Conservation (phyloP, 2,888 invertebrate species). For the Diplazon laetatorius region DNA sequence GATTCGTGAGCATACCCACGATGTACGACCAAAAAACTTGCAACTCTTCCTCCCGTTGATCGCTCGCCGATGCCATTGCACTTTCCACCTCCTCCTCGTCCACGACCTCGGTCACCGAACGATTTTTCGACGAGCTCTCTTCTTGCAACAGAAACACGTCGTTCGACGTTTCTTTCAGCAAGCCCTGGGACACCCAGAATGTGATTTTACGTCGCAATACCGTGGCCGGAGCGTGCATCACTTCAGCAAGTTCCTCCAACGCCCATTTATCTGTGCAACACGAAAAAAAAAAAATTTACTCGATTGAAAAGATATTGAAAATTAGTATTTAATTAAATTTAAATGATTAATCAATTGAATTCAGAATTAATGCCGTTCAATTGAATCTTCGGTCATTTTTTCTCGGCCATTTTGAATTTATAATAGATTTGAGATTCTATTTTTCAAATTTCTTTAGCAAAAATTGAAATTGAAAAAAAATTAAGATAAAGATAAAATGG, state of each 20-base stretch:
- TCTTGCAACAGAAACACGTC: slow-evolving; percentile 91
- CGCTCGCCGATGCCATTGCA: slow-evolving; percentile 96
- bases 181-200: slow-evolving; percentile 97
- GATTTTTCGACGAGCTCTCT: slow-evolving; percentile 85
- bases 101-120: slow-evolving; percentile 86
- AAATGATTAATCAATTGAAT: too few relatives aligned
- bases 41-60: slow-evolving; percentile 96
- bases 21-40: slow-evolving; percentile 99
- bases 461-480: too few relatives aligned
- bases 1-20: slow-evolving; percentile 97
- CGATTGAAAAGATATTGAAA: too few relatives aligned
- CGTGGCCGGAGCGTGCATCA: slow-evolving; percentile 94
- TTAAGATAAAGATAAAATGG: too few relatives aligned
- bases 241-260: slow-evolving; percentile 92
- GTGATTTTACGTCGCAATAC: slow-evolving; percentile 93
- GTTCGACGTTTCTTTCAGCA: slow-evolving; percentile 89
- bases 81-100: slow-evolving; percentile 97
- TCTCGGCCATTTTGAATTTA: too few relatives aligned
- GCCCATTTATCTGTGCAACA: slow-evolving; percentile 91
- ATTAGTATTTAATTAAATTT: too few relatives aligned
- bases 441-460: too few relatives aligned
- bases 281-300: background rate
- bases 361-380: too few relatives aligned
- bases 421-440: too few relatives aligned
- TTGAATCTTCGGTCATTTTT: too few relatives aligned